phyloP scores from a whole-genome alignment of 2,888 invertebrate genomes.

The Julus scandinavius region DNA sequence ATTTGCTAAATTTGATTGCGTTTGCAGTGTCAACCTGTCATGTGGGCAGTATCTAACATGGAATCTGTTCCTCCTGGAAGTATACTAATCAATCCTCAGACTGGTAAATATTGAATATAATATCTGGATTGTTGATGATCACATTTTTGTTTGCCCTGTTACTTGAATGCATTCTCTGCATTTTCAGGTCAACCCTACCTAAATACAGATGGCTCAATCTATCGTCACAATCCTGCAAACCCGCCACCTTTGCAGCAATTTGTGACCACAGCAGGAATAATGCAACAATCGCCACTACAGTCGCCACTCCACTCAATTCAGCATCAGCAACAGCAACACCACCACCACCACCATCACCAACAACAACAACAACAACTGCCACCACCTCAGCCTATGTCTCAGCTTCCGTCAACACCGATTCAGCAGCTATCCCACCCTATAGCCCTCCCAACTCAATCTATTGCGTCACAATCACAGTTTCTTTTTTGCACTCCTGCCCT shows the following conservation, averaged over 20 bases:
- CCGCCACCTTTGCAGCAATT: conserved; percentile 49
- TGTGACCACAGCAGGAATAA: conserved; percentile 56
- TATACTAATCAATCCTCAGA: conserved; percentile 83
- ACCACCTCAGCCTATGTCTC: conserved; percentile 41
- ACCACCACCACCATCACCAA: not conserved
- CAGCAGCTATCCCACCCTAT: conserved; percentile 36
- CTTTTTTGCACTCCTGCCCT: conserved; percentile 16
- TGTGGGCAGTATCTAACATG: conserved; percentile 90
- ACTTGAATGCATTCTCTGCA: not conserved
- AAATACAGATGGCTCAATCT: conserved; percentile 80
- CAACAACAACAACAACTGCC: not conserved
- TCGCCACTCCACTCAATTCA: not conserved
- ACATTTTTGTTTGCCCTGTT: not conserved
- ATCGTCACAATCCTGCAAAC: conserved; percentile 77
- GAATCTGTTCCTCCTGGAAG: conserved; percentile 87
- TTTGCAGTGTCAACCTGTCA: conserved; percentile 66
- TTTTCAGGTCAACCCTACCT: conserved; percentile 75
- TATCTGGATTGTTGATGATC: not conserved
- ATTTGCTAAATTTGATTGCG: not conserved
- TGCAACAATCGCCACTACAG: conserved; percentile 17
- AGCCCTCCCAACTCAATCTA: conserved; percentile 15
- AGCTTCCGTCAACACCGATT: conserved; percentile 52
- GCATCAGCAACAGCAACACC: not conserved
- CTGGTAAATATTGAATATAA: conserved; percentile 61
- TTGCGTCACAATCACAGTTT: conserved; percentile 44